Evolutionary conservation across 2,113 vertebrate species (phyloP).

Genomic region (Anseranas semipalmata): DNA sequence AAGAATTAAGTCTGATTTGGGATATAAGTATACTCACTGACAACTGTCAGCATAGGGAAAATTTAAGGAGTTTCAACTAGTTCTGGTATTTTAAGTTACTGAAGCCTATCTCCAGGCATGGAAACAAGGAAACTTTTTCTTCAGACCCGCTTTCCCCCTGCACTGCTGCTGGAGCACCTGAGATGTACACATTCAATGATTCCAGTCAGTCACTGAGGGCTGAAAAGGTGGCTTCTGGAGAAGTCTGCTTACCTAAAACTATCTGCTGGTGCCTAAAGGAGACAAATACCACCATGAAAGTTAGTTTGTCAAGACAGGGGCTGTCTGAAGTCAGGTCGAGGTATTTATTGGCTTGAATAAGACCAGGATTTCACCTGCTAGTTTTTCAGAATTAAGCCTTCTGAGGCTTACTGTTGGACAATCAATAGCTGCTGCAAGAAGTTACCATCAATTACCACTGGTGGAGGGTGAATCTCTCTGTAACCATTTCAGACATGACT

Average conservation of each 20-base stretch:
- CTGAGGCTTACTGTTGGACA: background rate
- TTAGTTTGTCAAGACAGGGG: background rate
- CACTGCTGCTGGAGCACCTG: background rate
- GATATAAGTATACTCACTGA: background rate
- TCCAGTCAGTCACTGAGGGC: background rate
- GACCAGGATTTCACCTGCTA: background rate
- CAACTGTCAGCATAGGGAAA: background rate
- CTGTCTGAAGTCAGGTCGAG: background rate
- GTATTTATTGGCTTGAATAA: background rate
- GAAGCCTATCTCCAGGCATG: background rate
- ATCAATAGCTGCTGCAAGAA: background rate
- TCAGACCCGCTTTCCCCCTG: background rate
- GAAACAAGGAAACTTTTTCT: background rate
- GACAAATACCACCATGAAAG: background rate
- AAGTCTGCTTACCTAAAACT: background rate
- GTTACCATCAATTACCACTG: background rate
- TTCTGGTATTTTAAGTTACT: background rate
- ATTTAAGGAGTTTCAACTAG: background rate
- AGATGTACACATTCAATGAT: background rate
- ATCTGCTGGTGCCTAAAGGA: background rate
- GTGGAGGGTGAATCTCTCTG: background rate
- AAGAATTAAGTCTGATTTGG: background rate
- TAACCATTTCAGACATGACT: background rate
- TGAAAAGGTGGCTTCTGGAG: background rate
- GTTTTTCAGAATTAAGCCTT: background rate